phyloP scores from a whole-genome alignment of 2,888 invertebrate species.

The Bugula neritina region DNA sequence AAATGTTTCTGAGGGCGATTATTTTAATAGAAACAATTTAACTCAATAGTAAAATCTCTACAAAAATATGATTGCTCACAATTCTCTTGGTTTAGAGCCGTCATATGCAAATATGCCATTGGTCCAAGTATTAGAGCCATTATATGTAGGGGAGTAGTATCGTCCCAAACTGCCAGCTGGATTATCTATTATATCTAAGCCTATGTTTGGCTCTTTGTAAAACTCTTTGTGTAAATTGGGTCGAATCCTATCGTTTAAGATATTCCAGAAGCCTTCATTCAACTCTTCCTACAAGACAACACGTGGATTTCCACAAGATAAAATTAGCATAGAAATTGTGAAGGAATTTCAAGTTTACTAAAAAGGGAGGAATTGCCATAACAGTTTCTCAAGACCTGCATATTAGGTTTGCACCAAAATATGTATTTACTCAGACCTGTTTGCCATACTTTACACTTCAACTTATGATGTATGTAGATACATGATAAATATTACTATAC shows the following conservation, averaged over 20 bases:
- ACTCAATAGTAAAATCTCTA: too few species aligned
- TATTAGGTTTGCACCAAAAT: too few species aligned
- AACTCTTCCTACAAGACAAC: conserved; percentile 37
- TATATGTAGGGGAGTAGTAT: not conserved
- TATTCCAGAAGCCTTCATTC: conserved; percentile 36
- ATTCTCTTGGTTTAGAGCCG: not conserved
- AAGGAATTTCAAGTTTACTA: too few species aligned
- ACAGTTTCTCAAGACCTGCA: too few species aligned
- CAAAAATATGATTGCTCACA: too few species aligned
- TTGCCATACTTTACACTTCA: not conserved
- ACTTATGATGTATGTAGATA: not conserved
- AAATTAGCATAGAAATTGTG: too few species aligned
- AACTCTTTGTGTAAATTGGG: conserved; percentile 39
- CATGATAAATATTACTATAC: too few species aligned
- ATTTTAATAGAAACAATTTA: too few species aligned
- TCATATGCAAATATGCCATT: not conserved
- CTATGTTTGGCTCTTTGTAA: conserved; percentile 26
- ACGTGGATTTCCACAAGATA: not conserved
- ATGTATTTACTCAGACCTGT: too few species aligned
- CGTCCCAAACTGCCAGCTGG: not conserved
- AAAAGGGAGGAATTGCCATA: too few species aligned
- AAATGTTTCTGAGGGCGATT: too few species aligned
- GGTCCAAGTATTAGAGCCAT: not conserved
- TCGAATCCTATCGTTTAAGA: conserved; percentile 39
- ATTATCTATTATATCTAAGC: not conserved